Conservation (phyloP, 1,140 invertebrate species). For the Pogonognathellus flavescens region DNA sequence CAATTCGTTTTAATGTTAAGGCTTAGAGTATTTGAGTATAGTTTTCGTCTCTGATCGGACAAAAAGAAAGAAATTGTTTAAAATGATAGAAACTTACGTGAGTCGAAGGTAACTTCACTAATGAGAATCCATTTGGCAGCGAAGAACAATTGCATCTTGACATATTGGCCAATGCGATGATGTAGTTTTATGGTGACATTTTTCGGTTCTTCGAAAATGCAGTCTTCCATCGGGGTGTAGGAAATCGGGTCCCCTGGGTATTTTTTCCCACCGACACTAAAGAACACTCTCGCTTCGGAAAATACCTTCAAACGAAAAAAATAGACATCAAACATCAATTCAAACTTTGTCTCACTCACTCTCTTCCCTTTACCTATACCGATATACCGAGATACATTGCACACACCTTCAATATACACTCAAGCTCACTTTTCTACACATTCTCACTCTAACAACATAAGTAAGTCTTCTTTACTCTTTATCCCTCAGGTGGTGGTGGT, state of each 20-base stretch:
- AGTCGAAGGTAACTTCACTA: conserved; percentile 87
- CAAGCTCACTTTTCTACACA: background rate
- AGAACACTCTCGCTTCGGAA: conserved; percentile 82
- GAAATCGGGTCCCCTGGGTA: conserved; percentile 82
- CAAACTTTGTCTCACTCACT: conserved; percentile 11
- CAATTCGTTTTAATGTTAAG: too few species aligned
- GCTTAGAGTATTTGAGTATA: too few species aligned
- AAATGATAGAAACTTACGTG: conserved; percentile 73
- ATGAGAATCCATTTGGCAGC: conserved; percentile 90
- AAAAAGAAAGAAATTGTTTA: background rate
- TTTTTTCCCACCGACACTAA: conserved; percentile 84
- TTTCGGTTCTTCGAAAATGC: conserved; percentile 84
- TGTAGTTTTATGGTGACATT: conserved; percentile 88
- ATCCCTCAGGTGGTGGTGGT: conserved; percentile 5
- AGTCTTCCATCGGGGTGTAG: conserved; percentile 82
- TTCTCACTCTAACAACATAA: background rate
- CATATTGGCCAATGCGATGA: conserved; percentile 84
- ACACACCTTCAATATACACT: background rate
- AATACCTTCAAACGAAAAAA: conserved; percentile 76
- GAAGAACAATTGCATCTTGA: conserved; percentile 85
- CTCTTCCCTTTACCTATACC: background rate
- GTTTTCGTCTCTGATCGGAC: too few species aligned
- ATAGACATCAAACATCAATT: conserved; percentile 60
- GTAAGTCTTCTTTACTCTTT: background rate
- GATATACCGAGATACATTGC: background rate